These are phyloP conservation scores for Catostylus mosaicus DNA, from an alignment of 30 jellyfish, hydroid and myxozoan genomes.

Conservation along the genomic window DNA sequence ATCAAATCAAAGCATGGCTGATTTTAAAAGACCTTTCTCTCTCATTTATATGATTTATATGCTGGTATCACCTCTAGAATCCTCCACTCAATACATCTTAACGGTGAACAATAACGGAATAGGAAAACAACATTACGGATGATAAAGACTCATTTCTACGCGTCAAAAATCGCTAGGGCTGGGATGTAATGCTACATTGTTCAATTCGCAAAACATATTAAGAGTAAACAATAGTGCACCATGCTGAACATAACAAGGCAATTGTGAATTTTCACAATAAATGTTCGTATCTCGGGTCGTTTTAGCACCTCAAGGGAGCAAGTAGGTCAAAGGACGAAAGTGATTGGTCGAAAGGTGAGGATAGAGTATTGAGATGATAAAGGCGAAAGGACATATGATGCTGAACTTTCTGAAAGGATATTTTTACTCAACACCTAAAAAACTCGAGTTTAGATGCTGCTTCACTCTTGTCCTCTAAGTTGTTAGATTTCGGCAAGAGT, in stretches of 20 bases:
- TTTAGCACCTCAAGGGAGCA: constrained; percentile 67
- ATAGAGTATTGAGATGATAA: constrained; percentile 60
- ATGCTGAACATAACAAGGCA: constrained; percentile 44
- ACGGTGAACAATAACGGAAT: background rate
- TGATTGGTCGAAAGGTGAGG: constrained; percentile 74
- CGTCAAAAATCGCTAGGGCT: constrained; percentile 17
- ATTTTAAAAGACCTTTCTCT: background rate
- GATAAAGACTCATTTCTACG: constrained; percentile 32
- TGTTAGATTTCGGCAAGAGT: constrained; percentile 8
- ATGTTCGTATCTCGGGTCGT: constrained; percentile 57
- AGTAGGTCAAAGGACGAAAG: constrained; percentile 14
- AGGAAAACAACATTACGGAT: background rate
- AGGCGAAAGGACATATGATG: constrained; percentile 13
- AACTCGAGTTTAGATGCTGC: background rate
- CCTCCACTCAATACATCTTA: background rate
- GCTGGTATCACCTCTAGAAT: constrained; percentile 22
- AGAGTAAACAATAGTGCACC: constrained; percentile 34
- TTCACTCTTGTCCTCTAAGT: constrained; percentile 4
- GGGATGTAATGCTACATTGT: constrained; percentile 36
- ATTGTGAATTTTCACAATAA: constrained; percentile 36
- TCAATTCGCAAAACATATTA: constrained; percentile 32
- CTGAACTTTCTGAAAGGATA: constrained; percentile 6
- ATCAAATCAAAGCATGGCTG: background rate
- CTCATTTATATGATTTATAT: background rate
- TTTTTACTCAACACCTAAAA: constrained; percentile 29